These are phyloP conservation scores for Platycnemis pennipes DNA, from an alignment of 2,888 invertebrate species.

Conservation along the genomic window DNA sequence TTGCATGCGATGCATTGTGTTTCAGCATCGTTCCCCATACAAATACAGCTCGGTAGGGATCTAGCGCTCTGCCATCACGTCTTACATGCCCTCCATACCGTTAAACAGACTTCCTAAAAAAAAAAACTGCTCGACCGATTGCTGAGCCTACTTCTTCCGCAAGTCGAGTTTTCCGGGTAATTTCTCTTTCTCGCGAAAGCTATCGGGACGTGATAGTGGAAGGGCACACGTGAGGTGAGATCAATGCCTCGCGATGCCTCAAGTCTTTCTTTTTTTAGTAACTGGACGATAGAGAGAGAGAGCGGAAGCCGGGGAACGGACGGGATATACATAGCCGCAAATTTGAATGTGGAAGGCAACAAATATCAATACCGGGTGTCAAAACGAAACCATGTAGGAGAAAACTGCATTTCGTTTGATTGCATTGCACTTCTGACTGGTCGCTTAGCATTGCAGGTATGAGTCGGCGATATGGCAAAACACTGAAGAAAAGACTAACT, in stretches of 20 bases:
- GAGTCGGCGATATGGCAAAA: no score
- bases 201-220: neutral
- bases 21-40: neutral
- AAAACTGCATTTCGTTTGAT: no score
- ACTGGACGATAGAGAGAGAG: no score
- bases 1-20: neutral
- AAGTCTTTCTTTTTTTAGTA: neutral
- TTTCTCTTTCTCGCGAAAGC: neutral
- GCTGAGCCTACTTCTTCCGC: neutral
- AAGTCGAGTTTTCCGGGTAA: neutral
- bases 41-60: neutral
- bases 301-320: no score
- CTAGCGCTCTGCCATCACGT: neutral
- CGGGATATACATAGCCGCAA: no score
- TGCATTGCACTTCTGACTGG: no score
- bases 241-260: neutral
- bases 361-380: no score
- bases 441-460: no score
- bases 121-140: neutral
- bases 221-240: neutral
- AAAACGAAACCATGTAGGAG: no score
- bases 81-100: conserved; percentile 9
- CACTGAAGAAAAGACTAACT: no score
- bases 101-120: neutral
- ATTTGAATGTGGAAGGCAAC: no score